Base-by-base conservation (phyloP, 2,888 invertebrate species). In the Sphaerophoria rueppellii region DNA sequence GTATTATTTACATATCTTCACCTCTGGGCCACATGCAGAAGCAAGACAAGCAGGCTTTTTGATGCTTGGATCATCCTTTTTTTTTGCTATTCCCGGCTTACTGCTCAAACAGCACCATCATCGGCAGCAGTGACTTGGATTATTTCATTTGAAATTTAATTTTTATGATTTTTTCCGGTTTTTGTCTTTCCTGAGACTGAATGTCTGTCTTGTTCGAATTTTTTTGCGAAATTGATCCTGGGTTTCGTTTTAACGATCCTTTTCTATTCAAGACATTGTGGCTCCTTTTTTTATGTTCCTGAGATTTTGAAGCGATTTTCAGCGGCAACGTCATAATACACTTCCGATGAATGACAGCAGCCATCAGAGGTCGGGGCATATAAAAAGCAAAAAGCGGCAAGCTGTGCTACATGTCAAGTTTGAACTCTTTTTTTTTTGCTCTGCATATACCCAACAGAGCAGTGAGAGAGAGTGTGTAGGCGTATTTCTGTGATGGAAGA, bases 1-100 rank as follows among this genome's bases (percentile, higher is more conserved):
- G 85, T 85, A 85, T 85, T 85, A 85, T 85, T 85, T 85, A 85
- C 85, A 85, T 85, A 85, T 77, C 81, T 77, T 69, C 73, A 69
- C 76, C 76, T 71, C 76, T 70, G 69, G 69, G 76, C 50, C 69
- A 48, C 69, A 75, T 80, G 75, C 63, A 81, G 69, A 69, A 63
- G 63, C 63, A 48, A 63, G 50, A 50, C 35, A 67, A 67, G 54
- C 70, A 69, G 55, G 78, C 60, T 77, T 65, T 24, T 65, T 77
- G 77, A 81, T 81, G 72, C 72, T 67, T 46, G 60, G 60, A 72
- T 82, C 65, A 65, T 65, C 65, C 46, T 65, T 50, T 67, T 57
- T 63, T 12, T 52, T 60, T 43, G 4, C 55, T 35, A 61, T 54
- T 67, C 60, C 69, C 54, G 57, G 46, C 46, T n/a, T 0, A 12